Evolutionary conservation across 92 coral and sea anemone species (phyloP), one percentile per base, ranked within the genome.

Genomic region (Zoanthus sociatus): DNA sequence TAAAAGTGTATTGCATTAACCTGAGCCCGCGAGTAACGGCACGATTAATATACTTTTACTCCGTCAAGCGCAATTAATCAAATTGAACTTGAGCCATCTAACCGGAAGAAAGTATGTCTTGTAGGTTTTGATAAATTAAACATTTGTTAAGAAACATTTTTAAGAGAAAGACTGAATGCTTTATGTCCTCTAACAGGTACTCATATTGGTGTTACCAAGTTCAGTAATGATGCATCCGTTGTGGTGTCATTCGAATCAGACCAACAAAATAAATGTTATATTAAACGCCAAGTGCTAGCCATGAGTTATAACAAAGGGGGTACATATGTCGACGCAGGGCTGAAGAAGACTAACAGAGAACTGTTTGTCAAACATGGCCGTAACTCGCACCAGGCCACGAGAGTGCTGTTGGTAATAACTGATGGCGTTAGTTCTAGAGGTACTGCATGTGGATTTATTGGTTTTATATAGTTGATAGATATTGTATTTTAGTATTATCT

Each of bases 351-450:
- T 26, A 20, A 63, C 85, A 14, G 5, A 15, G 10, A 44, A 45
- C 74, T 81, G 18, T 81, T 81, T 67, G 58, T 26, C 17, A 81
- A 47, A 13, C 21, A 64, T 51, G 74, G 58, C 54, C 44, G 85
- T 15, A 44, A 73, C 60, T 26, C 73, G 15, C 85, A 64, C 85
- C 73, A 81, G 44, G 18, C 61, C 20, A 81, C 85, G 0, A 64
- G 85, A 31, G 85, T 81, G 58, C 56, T 81, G 21, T 58, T 81
- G 0, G 75, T 81, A 15, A 21, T 61, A 81, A 81, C 85, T 14
- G 85, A 81, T 64, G 85, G 85, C 12, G 75, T 81, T 18, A 81
- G 85, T 30, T 46, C 73, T 20, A 81, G 74, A 81, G 85, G 85
- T 81, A 60, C 13, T 50, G 55, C 12, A 9, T 50, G 55, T 50